Evolutionary conservation across 1,140 invertebrate genomes (phyloP), one percentile per base, ranked within the genome.

Genomic region (Glomeris maerens): DNA sequence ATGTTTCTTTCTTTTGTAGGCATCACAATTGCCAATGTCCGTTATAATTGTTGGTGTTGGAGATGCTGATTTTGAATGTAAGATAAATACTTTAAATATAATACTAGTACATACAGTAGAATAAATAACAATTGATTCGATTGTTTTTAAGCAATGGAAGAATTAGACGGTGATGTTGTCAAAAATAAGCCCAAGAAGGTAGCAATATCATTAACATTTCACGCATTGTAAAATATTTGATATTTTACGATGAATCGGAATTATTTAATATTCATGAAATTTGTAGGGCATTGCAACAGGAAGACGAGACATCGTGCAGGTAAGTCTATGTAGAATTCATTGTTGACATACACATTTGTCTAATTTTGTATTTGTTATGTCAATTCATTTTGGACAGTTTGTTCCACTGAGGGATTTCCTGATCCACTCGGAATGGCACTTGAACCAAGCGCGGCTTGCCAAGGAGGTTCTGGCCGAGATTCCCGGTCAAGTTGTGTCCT

Each of bases 31-130:
- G 5, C 76, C 76, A 0, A 67, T 78, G 63, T 77, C 74, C 1
- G 71, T 78, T 27, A 78, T 78, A 49, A 78, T 79, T 50, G 69
- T 78, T 13, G 77, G 77, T 20, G 73, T 79, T 23, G 76, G 77
- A 2, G 61, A 64, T 42, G 76, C 75, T 25, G 74, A 78, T 59
- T 79, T 78, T 61, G 56, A 57, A 21, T 70, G 66, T 49, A 60
- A 36, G 17, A 36, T 36, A 36, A n/a, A n/a, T n/a, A n/a, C n/a
- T 36, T 36, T 36, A 17, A 36, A 10, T 36, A 36, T 36, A 10
- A 10, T 10, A 36, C 10, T 36, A 36, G 31, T 10, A 36, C 5
- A 4, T 42, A 42, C 4, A 42, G n/a, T n/a, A 5, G 17, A 5
- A 21, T 17, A 42, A 17, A 21, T 21, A 42, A 42, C 5, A 21